phyloP scores from a whole-genome alignment of 2,888 invertebrate species.

The Cheilosia vulpina region DNA sequence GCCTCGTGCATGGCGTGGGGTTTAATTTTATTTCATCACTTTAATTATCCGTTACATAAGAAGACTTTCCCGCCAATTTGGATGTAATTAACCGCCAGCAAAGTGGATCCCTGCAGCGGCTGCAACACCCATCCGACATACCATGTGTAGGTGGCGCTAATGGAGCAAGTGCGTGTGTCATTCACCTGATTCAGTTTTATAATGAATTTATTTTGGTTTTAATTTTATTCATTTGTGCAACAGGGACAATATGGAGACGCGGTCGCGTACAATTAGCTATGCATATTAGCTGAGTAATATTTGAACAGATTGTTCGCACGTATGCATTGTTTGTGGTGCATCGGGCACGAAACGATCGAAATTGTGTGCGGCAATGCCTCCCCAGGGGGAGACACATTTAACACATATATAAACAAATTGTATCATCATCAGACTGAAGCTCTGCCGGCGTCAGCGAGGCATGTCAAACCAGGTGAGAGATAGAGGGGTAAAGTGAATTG shows the following conservation, averaged over 20 bases:
- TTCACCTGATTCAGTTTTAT: constrained; percentile 14
- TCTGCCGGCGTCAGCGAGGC: background rate
- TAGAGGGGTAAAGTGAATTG: background rate
- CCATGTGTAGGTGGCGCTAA: background rate
- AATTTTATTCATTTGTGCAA: constrained; percentile 12
- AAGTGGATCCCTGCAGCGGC: background rate
- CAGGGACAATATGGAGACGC: background rate
- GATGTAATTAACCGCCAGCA: constrained; percentile 43
- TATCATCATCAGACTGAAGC: constrained; percentile 36
- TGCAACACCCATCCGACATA: background rate
- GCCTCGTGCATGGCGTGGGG: constrained; percentile 30
- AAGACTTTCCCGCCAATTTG: constrained; percentile 55
- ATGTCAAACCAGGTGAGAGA: background rate
- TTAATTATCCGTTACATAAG: constrained; percentile 66
- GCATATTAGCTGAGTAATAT: constrained; percentile 50
- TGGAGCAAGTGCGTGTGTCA: constrained; percentile 18
- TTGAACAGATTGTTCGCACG: constrained; percentile 45
- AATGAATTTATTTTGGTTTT: constrained; percentile 44
- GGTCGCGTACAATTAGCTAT: constrained; percentile 56
- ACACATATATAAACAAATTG: constrained; percentile 40
- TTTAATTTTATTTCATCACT: constrained; percentile 61
- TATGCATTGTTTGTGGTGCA: background rate
- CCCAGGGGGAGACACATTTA: constrained; percentile 11
- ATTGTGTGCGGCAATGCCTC: constrained; percentile 18
- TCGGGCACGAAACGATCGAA: background rate